Base-by-base conservation (phyloP, 1,140 invertebrate species). In the Spodoptera frugiperda region DNA sequence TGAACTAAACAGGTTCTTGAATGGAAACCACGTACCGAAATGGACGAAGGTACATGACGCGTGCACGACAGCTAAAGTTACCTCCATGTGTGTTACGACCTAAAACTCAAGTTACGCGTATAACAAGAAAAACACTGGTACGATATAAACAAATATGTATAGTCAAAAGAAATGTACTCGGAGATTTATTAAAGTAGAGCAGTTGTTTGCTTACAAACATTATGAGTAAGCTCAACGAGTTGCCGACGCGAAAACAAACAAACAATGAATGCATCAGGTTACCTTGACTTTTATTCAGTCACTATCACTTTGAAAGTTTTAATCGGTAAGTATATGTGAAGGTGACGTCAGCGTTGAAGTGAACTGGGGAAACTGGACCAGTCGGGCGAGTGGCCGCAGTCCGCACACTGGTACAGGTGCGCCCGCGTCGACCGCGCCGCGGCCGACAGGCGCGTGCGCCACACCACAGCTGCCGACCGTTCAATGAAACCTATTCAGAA, bases 341-440 rank as follows among this genome's bases (percentile, higher is more conserved):
- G 80, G 77, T 86, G 81, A 87, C 84, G 82, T 89, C 82, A 88
- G 78, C 72, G 25, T 68, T 39, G 74, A 76, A 85, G 76, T 80
- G 77, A 65, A 51, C 77, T 78, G 76, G 59, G 59, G 59, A 49
- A 82, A 82, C 76, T 77, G 84, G 83, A 89, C 87, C 83, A 84
- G 87, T 87, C 82, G 63, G 70, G 72, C 81, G 74, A 80, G 83
- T 84, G 82, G 78, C 84, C 76, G 79, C 33, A 6, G 44, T 74
- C 75, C 70, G 17, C 48, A 30, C 44, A 19, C 53, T 14, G 59
- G 12, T 61, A 82, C 84, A 89, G 87, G 87, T 88, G 87, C 73
- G 63, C 72, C 72, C 65, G 73, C 48, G 57, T 67, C 25, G 48
- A 6, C 21, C 8, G 33, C 25, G 65, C 21, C 15, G 30, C 14